These are phyloP conservation scores for Stegodyphus dumicola DNA, from an alignment of 1,140 invertebrate genomes.

Conservation along the genomic window DNA sequence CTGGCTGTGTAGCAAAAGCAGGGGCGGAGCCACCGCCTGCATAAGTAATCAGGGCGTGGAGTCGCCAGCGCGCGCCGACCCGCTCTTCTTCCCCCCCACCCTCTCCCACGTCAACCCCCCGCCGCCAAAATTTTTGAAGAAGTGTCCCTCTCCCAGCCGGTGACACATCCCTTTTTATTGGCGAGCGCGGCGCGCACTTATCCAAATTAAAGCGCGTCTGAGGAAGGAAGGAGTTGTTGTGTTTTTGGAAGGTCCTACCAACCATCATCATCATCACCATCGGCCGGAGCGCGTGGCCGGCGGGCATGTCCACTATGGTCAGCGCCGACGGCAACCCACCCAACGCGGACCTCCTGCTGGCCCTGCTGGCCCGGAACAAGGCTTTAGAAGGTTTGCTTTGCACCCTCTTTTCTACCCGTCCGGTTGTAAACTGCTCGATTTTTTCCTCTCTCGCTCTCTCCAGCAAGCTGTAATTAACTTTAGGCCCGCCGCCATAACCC, in stretches of 20 bases:
- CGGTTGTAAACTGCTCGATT: conserved; percentile 1
- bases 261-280: conserved; percentile 38
- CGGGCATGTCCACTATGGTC: conserved; percentile 57
- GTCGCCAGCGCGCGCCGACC: conserved; percentile 1
- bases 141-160: conserved; percentile 51
- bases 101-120: conserved; percentile 14
- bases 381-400: conserved; percentile 81
- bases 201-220: conserved; percentile 40
- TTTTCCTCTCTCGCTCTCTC: conserved; percentile 1
- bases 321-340: conserved; percentile 67
- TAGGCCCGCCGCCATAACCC: conserved; percentile 13
- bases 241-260: conserved; percentile 5
- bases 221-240: neutral
- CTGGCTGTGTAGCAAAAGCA: conserved; percentile 21
- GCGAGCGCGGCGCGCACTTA: conserved; percentile 34
- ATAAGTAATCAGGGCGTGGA: conserved; percentile 42
- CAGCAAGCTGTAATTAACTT: conserved; percentile 54
- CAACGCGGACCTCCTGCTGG: conserved; percentile 84
- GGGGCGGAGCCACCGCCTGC: conserved; percentile 41
- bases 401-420: neutral
- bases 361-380: conserved; percentile 85
- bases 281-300: conserved; percentile 24
- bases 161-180: conserved; percentile 60
- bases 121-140: conserved; percentile 49
- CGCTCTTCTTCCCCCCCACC: conserved; percentile 1